Conservation (phyloP, 2,888 invertebrate species). For the Steinernema scapterisci region DNA sequence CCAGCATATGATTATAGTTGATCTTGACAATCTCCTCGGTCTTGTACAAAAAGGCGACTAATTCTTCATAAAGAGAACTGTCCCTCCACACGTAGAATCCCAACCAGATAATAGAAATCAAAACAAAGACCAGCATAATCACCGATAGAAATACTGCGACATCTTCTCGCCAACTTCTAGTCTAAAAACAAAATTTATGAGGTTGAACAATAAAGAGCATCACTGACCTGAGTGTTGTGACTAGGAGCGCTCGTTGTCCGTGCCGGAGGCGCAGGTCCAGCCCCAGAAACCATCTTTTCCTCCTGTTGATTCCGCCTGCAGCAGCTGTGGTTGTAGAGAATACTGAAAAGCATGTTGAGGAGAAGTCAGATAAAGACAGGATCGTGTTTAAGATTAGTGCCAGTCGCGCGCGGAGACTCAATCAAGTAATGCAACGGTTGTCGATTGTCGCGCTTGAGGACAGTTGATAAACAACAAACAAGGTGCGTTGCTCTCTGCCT, state of each 20-base stretch:
- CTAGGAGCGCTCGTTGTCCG: background rate
- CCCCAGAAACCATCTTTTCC: slow-evolving; percentile 1
- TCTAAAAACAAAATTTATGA: background rate
- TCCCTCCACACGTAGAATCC: slow-evolving; percentile 53
- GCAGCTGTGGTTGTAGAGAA: slow-evolving; percentile 28
- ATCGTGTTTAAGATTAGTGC: background rate
- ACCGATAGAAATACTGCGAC: slow-evolving; percentile 54
- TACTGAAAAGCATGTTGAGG: slow-evolving; percentile 13
- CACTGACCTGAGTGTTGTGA: background rate
- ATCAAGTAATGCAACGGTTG: background rate
- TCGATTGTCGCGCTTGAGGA: background rate
- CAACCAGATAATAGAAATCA: slow-evolving; percentile 47
- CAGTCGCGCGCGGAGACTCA: background rate
- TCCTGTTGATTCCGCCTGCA: background rate
- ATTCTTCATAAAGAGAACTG: slow-evolving; percentile 57
- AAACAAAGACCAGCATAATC: slow-evolving; percentile 47
- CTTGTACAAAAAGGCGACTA: slow-evolving; percentile 63
- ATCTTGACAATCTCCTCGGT: slow-evolving; percentile 65
- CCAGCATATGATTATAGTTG: slow-evolving; percentile 58
- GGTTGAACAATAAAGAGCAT: background rate
- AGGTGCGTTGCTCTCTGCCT: background rate
- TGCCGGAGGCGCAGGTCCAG: slow-evolving; percentile 23
- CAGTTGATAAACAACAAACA: slow-evolving; percentile 30
- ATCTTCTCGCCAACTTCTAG: slow-evolving; percentile 53
- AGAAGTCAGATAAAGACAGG: background rate